These are phyloP conservation scores for Umimayanthus kanabou DNA, from an alignment of 92 coral and sea anemone genomes.

Conservation along the genomic window DNA sequence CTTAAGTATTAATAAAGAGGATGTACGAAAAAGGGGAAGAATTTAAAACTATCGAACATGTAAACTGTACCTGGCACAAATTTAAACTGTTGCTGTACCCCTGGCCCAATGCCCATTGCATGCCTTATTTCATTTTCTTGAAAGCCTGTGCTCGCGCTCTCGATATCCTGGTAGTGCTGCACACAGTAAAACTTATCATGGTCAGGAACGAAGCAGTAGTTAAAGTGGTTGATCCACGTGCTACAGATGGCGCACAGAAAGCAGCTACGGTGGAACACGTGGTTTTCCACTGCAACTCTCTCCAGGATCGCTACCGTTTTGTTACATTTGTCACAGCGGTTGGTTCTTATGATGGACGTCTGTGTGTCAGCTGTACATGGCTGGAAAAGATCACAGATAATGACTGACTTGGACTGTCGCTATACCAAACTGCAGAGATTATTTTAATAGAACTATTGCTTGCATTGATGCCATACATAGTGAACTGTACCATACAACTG, in stretches of 20 bases:
- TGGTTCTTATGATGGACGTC: slow-evolving; percentile 48
- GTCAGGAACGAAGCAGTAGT: slow-evolving; percentile 94
- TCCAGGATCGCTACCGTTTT: slow-evolving; percentile 72
- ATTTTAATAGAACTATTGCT: too few relatives aligned
- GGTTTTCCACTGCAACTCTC: slow-evolving; percentile 87
- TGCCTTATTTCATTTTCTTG: slow-evolving; percentile 74
- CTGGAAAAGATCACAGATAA: neutral
- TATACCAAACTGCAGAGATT: too few relatives aligned
- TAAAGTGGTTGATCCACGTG: slow-evolving; percentile 83
- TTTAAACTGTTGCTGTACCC: slow-evolving; percentile 86
- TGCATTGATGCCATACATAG: too few relatives aligned
- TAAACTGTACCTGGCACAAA: slow-evolving; percentile 69
- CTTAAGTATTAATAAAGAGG: too few relatives aligned
- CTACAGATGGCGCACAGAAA: slow-evolving; percentile 92
- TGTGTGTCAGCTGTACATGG: slow-evolving; percentile 6
- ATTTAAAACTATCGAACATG: neutral
- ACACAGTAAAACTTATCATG: slow-evolving; percentile 96
- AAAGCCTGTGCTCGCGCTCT: slow-evolving; percentile 77
- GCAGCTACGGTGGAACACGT: slow-evolving; percentile 86
- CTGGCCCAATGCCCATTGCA: slow-evolving; percentile 90
- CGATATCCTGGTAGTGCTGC: slow-evolving; percentile 92
- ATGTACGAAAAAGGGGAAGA: too few relatives aligned
- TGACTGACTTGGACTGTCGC: too few relatives aligned
- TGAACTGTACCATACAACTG: too few relatives aligned
- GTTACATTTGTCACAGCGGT: slow-evolving; percentile 77